Evolutionary conservation across 2,888 invertebrate species (phyloP).

Genomic region (Hydraecia micacea): DNA sequence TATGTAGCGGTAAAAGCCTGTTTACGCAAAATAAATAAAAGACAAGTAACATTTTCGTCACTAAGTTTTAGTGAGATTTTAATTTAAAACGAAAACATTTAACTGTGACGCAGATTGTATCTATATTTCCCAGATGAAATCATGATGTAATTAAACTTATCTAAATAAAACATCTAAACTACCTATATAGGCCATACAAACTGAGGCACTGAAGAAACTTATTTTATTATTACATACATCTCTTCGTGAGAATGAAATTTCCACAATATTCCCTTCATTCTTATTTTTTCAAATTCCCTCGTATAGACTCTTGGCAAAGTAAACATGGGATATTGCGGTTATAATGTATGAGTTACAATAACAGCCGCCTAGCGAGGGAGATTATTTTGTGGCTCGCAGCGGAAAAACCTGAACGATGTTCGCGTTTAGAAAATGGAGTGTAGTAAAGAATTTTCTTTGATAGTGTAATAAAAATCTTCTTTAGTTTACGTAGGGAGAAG

Average conservation of each 20-base stretch:
- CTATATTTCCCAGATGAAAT: not conserved
- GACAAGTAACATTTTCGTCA: not conserved
- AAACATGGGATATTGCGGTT: conserved; percentile 54
- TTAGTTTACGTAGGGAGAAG: not conserved
- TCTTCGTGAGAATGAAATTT: conserved; percentile 22
- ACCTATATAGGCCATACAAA: conserved; percentile 3
- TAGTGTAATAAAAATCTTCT: conserved; percentile 31
- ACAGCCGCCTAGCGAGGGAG: conserved; percentile 34
- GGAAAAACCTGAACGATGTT: conserved; percentile 49
- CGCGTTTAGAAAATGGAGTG: conserved; percentile 37
- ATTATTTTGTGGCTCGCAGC: conserved; percentile 40
- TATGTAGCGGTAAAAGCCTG: not conserved
- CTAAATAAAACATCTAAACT: conserved; percentile 2
- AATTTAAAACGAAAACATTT: conserved; percentile 24
- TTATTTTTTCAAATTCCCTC: conserved; percentile 44
- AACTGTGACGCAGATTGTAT: conserved; percentile 8
- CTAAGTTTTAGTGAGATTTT: not conserved
- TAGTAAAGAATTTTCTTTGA: conserved; percentile 25
- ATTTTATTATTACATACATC: not conserved
- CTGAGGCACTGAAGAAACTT: not conserved
- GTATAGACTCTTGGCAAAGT: conserved; percentile 44
- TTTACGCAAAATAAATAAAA: not conserved
- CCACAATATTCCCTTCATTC: conserved; percentile 20
- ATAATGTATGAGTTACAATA: conserved; percentile 57
- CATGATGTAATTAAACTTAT: conserved; percentile 15